phyloP scores from a whole-genome alignment of 2,888 invertebrate genomes.

The Empis stercorea region DNA sequence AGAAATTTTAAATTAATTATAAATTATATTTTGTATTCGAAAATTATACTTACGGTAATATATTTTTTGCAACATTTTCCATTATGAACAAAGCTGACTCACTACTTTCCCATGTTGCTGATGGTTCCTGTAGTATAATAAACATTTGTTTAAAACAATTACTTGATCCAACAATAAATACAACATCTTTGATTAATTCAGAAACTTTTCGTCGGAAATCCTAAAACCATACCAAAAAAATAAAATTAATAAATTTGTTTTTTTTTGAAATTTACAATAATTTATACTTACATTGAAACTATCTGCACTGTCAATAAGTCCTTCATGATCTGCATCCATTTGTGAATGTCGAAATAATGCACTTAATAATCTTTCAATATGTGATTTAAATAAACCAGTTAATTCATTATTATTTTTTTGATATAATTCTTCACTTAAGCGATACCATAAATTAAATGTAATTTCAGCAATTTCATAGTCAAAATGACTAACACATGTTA shows the following conservation, averaged over 20 bases:
- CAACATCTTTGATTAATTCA: conserved; percentile 91
- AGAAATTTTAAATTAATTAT: too few species aligned
- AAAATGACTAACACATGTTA: conserved; percentile 90
- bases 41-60: conserved; percentile 64
- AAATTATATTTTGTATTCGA: too few species aligned
- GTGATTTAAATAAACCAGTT: conserved; percentile 76
- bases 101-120: conserved; percentile 78
- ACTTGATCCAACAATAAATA: conserved; percentile 89
- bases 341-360: conserved; percentile 88
- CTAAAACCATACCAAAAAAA: conserved; percentile 24
- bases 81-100: conserved; percentile 92
- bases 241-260: neutral
- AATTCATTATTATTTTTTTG: conserved; percentile 68
- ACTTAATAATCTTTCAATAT: conserved; percentile 79
- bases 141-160: conserved; percentile 89
- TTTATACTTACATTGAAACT: conserved; percentile 59
- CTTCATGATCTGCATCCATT: conserved; percentile 89
- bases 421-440: conserved; percentile 87
- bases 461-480: conserved; percentile 92
- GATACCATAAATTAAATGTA: conserved; percentile 95
- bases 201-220: conserved; percentile 75
- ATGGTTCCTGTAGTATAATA: conserved; percentile 54
- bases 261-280: neutral
- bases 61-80: conserved; percentile 90
- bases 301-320: conserved; percentile 69